Evolutionary conservation across 2,113 vertebrate species (phyloP), one percentile per base, ranked within the genome.

Genomic region (Labrus mixtus): DNA sequence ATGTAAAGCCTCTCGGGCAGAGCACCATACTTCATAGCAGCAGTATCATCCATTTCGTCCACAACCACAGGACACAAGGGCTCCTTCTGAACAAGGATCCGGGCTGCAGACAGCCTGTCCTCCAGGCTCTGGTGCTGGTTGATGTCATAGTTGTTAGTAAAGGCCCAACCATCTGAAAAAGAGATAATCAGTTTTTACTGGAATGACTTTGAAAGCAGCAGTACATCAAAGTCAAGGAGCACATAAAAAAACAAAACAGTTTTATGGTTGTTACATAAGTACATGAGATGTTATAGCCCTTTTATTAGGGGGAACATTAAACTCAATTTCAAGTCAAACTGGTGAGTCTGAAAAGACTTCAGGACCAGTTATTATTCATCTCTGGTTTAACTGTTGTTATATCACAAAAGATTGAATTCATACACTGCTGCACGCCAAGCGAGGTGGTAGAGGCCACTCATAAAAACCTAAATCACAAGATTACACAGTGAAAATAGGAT

Each of bases 1-100:
- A 98, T 45, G 0, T 97, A 99, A 1, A 98, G 95, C 72, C 97
- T 94, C 85, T 99, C 97, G 0, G 97, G 97, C 64, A 96, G 23
- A 0, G 96, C 97, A 0, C 95, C 97, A 0, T 98, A 99, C 79
- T 94, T 93, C 3, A 93, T 87, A 45, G 94, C 90, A 29, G 95
- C 91, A 56, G 58, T 17, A 69, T 98, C 93, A 54, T 90, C 93
- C 96, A 99, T 97, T 0, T 95, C 95, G 76, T 98, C 97, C 78
- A 97, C 93, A 39, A 98, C 97, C 83, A 99, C 94, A 0, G 96
- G 95, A 36, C 97, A 99, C 2, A 92, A 91, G 10, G 96, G 96
- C 12, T 91, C 79, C 73, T 94, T 94, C 69, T 92, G 86, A 68
- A 96, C 70, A 76, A 98, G 94, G 70, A 93, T 62, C 20, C 71